phyloP scores from a whole-genome alignment of 2,888 invertebrate genomes.

The Slavum lentiscoides region DNA sequence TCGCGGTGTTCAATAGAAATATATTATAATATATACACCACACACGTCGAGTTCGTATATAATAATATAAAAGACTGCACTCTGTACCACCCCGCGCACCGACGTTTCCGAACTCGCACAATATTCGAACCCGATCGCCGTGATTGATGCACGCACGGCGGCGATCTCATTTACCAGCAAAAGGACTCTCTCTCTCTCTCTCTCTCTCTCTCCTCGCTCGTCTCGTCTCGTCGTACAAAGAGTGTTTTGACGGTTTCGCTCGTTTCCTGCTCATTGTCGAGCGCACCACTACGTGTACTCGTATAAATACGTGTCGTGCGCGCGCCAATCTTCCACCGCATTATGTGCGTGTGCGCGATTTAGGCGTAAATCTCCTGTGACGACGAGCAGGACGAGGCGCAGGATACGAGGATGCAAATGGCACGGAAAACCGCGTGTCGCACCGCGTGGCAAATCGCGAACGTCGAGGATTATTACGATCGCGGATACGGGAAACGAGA shows the following conservation, averaged over 20 bases:
- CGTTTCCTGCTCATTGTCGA: slow-evolving; percentile 48
- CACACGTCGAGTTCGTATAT: too few relatives aligned
- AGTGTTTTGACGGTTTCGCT: slow-evolving; percentile 14
- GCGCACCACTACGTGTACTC: not conserved
- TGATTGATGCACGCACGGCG: slow-evolving; percentile 37
- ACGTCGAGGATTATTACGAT: slow-evolving; percentile 15
- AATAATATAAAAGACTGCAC: not conserved
- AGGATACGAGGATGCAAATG: not conserved
- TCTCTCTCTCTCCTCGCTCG: not conserved
- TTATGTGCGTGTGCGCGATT: too few relatives aligned
- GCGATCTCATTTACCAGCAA: slow-evolving; percentile 26
- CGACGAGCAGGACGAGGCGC: not conserved
- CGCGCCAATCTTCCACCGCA: too few relatives aligned
- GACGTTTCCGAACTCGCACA: not conserved
- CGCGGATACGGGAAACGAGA: too few relatives aligned
- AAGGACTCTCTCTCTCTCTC: not conserved
- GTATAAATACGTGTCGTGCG: not conserved
- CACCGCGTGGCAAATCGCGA: slow-evolving; percentile 17
- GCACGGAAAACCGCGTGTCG: slow-evolving; percentile 17
- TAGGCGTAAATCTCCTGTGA: not conserved
- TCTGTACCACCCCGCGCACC: not conserved
- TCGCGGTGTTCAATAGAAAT: too few relatives aligned
- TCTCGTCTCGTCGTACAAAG: slow-evolving; percentile 1
- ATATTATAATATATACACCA: too few relatives aligned
- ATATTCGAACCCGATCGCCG: slow-evolving; percentile 15